These are phyloP conservation scores for Rhinopomastus cyanomelas DNA, from an alignment of 2,113 vertebrate genomes.

Conservation along the genomic window DNA sequence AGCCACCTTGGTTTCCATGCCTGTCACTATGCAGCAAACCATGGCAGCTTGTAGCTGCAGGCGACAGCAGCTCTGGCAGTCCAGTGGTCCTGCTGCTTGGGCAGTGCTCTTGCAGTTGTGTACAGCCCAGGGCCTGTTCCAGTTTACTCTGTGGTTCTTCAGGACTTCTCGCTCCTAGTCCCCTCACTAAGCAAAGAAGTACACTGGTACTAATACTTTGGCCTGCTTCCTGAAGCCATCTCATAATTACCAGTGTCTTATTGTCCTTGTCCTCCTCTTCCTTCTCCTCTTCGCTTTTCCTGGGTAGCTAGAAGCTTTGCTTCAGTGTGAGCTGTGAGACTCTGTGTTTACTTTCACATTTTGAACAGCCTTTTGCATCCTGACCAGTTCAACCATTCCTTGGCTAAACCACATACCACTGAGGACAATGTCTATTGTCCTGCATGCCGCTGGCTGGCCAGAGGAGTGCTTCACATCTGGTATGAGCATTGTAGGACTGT, in stretches of 20 bases:
- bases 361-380: not conserved
- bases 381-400: not conserved
- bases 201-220: not conserved
- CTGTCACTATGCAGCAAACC: conserved; percentile 39
- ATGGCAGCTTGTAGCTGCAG: not conserved
- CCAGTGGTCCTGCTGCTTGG: not conserved
- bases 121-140: not conserved
- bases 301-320: not conserved
- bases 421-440: conserved; percentile 50
- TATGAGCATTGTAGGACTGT: not conserved
- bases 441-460: not conserved
- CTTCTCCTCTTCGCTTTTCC: not conserved
- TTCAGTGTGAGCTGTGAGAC: not conserved
- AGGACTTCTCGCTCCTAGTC: not conserved
- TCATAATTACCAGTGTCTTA: not conserved
- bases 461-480: not conserved
- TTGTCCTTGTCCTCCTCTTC: not conserved
- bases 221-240: not conserved
- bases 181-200: not conserved
- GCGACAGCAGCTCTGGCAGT: not conserved
- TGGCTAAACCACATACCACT: not conserved
- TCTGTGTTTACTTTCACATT: not conserved
- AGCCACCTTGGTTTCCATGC: conserved; percentile 41
- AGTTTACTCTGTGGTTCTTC: not conserved
- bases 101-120: not conserved